phyloP scores from a whole-genome alignment of 2,113 vertebrate genomes.

The Catagonus wagneri region DNA sequence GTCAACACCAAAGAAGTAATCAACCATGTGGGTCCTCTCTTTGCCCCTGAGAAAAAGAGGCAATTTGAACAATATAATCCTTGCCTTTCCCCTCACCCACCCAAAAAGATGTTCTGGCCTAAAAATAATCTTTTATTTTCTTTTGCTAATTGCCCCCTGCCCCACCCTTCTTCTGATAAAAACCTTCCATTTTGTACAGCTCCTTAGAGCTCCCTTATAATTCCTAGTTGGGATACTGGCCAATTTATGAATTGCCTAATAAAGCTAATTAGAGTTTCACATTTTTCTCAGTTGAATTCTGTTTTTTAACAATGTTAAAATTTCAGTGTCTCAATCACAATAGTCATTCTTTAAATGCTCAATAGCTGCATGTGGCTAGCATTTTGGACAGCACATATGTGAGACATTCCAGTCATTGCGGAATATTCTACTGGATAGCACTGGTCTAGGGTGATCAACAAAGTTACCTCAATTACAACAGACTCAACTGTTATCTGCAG shows the following conservation, averaged over 20 bases:
- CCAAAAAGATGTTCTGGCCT: not conserved
- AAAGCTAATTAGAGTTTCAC: not conserved
- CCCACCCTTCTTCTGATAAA: not conserved
- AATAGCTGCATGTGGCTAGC: not conserved
- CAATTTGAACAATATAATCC: not conserved
- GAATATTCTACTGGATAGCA: not conserved
- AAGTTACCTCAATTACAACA: slow-evolving; percentile 71
- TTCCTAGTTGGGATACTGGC: not conserved
- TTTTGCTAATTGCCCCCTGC: not conserved
- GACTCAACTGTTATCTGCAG: slow-evolving; percentile 69
- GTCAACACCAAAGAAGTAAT: not conserved
- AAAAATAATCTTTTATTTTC: not conserved
- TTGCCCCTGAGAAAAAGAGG: not conserved
- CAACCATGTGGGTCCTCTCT: not conserved
- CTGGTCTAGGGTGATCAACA: not conserved
- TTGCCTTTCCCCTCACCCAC: not conserved
- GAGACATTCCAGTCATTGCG: not conserved
- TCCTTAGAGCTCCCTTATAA: not conserved
- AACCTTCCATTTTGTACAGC: not conserved
- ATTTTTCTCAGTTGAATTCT: not conserved
- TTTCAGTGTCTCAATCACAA: not conserved
- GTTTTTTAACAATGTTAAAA: not conserved
- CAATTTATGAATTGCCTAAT: not conserved
- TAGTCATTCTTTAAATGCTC: not conserved
- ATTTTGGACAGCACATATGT: not conserved